Evolutionary conservation across 2,888 invertebrate genomes (phyloP), one percentile per base, ranked within the genome.

Genomic region (Melieria crassipennis): DNA sequence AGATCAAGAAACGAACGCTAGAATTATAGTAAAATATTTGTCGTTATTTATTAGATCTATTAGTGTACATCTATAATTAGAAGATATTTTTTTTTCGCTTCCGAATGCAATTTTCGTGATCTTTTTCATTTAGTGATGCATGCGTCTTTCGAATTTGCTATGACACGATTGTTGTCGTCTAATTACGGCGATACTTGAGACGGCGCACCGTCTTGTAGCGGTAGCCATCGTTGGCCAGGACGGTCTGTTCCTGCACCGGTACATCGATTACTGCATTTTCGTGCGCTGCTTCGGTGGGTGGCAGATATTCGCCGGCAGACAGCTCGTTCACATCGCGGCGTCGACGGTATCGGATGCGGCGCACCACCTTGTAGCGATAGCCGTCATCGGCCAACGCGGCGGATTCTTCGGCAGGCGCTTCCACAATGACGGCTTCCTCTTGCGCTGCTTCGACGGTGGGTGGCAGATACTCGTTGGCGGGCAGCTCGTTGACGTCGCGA

Each of bases 331-430:
- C 79, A 76, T 79, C 78, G 60, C 79, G 78, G 73, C 82, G 82
- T 0, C 74, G 78, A 56, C 83, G 80, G 71, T 76, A 68, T 73
- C 78, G 75, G 9, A 80, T 66, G 7, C 81, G 81, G 9, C 80
- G 81, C 3, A 82, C 81, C 0, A 78, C 79, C 75, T 82, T 83
- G 79, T 82, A 82, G 58, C 79, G 81, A 69, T 82, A 82, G 5
- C 82, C 82, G 75, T 82, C 81, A 62, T 77, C 74, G 11, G 79
- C 78, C 16, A 82, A 72, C 7, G 75, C 70, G 16, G 78, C 73
- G 7, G 69, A 55, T 13, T 73, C 73, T n/a, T 74, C 75, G 4
- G 68, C 50, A 1, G 74, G 9, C 50, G 69, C 68, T 11, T 60
- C 43, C 61, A 0, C 16, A 7, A 16, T 52, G 10, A 16, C n/a